phyloP scores from a whole-genome alignment of 2,797 vertebrate genomes.

The Enteromius treurensis region DNA sequence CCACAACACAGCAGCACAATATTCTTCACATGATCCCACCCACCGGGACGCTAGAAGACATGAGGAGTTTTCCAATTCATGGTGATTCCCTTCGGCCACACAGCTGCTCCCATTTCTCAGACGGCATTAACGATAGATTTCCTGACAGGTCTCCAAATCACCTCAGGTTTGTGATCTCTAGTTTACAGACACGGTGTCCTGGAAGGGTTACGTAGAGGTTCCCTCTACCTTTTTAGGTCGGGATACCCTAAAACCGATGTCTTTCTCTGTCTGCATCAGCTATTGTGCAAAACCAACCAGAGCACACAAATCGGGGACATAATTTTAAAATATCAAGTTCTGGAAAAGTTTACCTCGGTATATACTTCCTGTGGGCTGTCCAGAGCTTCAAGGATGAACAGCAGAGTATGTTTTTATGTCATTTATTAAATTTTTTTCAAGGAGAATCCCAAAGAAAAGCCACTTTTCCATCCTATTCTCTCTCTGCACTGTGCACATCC shows the following conservation, averaged over 20 bases:
- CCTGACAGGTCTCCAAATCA: background rate
- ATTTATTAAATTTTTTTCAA: constrained; percentile 6
- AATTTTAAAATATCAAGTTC: background rate
- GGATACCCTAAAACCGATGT: background rate
- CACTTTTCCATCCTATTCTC: constrained; percentile 51
- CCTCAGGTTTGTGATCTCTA: constrained; percentile 1
- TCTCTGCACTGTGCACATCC: constrained; percentile 44
- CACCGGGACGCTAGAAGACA: constrained; percentile 31
- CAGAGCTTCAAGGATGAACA: background rate
- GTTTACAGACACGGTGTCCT: background rate
- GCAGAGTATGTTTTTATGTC: background rate
- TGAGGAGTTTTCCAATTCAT: constrained; percentile 52
- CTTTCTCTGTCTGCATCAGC: background rate
- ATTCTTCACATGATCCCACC: constrained; percentile 28
- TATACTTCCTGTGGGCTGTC: background rate
- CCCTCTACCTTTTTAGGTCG: background rate
- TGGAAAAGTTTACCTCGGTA: background rate
- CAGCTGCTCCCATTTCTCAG: constrained; percentile 26
- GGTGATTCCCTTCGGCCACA: constrained; percentile 51
- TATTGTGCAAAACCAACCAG: background rate
- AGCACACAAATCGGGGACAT: background rate
- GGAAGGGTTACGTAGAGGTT: background rate
- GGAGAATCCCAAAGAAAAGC: constrained; percentile 44
- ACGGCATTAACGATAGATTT: background rate
- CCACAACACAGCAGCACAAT: constrained; percentile 71